A percentile compares a stretch with the other conserved stretches of the same genome.
These are phyloP conservation scores for Cosmopolites sordidus DNA, from an alignment of 2,888 invertebrate species.

Conservation along the genomic window DNA sequence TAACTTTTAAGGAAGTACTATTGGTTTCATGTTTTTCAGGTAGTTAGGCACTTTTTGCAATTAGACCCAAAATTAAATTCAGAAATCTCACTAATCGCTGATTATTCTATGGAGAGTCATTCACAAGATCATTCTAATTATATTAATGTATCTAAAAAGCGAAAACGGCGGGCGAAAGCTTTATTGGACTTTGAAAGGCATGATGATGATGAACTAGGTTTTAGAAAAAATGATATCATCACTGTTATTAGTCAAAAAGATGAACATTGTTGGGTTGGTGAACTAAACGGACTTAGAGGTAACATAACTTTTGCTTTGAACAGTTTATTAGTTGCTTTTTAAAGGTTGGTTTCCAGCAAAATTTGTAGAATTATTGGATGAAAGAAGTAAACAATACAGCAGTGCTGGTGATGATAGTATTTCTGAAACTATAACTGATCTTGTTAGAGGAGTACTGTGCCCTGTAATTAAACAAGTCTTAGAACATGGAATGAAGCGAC, in stretches of 20 bases:
- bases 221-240: constrained; percentile 97
- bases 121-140: constrained; percentile 91
- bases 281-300: constrained; percentile 87
- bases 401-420: constrained; percentile 96
- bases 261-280: constrained; percentile 98
- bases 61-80: constrained; percentile 82
- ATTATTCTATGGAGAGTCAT: constrained; percentile 95
- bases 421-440: constrained; percentile 92
- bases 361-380: constrained; percentile 93
- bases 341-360: constrained; percentile 95
- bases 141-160: constrained; percentile 84
- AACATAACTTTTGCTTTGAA: not conserved
- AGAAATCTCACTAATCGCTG: constrained; percentile 78
- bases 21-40: constrained; percentile 44
- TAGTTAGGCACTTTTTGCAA: constrained; percentile 89
- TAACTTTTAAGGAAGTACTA: not conserved
- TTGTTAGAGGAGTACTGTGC: constrained; percentile 90
- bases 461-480: constrained; percentile 91
- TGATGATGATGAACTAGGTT: constrained; percentile 97
- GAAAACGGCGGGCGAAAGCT: constrained; percentile 90
- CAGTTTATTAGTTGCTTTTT: constrained; percentile 11
- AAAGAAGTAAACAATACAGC: constrained; percentile 86
- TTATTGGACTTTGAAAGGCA: constrained; percentile 95
- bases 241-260: constrained; percentile 96
- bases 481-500: constrained; percentile 90